phyloP scores from a whole-genome alignment of 2,113 vertebrate species.

The Rhadina sibilatrix region DNA sequence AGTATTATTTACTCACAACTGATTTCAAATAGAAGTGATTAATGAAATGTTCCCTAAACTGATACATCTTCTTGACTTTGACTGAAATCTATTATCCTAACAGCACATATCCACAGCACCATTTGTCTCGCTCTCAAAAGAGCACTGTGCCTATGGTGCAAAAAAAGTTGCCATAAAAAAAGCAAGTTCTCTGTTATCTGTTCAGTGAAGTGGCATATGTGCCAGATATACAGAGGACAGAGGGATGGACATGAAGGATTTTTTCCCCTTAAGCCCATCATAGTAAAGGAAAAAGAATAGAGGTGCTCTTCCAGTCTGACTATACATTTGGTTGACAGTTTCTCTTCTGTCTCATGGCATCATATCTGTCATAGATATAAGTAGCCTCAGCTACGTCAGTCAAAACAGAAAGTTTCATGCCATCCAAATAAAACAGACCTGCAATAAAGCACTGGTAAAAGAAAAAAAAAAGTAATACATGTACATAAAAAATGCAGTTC shows the following conservation, averaged over 20 bases:
- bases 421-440: neutral
- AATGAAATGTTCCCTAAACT: neutral
- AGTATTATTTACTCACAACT: neutral
- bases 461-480: neutral
- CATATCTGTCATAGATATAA: neutral
- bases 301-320: neutral
- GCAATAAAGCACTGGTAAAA: neutral
- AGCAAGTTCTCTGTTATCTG: neutral
- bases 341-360: neutral
- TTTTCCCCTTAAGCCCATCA: conserved; percentile 9
- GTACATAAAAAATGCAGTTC: neutral
- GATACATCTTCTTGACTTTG: neutral
- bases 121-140: neutral
- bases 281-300: neutral
- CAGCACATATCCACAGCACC: neutral
- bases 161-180: neutral
- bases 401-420: conserved; percentile 7
- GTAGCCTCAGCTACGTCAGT: neutral
- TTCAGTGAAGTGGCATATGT: neutral
- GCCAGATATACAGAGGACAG: neutral
- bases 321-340: neutral
- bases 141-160: neutral
- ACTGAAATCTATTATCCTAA: conserved; percentile 15
- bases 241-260: neutral
- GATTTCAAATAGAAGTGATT: neutral